Evolutionary conservation across 1,140 invertebrate species (phyloP).

Genomic region (Drosophila ercepeae): DNA sequence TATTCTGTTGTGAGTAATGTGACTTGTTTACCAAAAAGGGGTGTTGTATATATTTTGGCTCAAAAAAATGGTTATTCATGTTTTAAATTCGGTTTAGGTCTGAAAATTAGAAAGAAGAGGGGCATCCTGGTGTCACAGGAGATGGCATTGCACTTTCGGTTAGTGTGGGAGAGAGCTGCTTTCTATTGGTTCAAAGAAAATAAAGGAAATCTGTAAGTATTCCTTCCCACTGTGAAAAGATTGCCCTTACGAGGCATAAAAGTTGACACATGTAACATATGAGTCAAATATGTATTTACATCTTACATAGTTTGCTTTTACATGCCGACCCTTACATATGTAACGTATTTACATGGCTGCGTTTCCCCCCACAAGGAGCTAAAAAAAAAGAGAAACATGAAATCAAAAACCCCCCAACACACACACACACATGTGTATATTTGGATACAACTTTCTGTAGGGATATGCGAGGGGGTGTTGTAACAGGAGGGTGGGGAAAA

Average conservation of each 20-base stretch:
- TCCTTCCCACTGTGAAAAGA: conserved; percentile 73
- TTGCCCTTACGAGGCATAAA: conserved; percentile 72
- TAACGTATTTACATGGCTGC: neutral
- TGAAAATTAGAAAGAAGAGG: neutral
- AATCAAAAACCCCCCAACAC: conserved; percentile 43
- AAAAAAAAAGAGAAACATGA: conserved; percentile 56
- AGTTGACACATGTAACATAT: conserved; percentile 62
- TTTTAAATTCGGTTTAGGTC: no score
- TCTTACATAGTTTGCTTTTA: conserved; percentile 1
- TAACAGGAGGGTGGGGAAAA: conserved; percentile 7
- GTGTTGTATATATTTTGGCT: neutral
- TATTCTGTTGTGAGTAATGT: conserved; percentile 15
- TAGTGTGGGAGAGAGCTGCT: no score
- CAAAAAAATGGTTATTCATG: neutral
- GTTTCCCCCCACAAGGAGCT: conserved; percentile 59
- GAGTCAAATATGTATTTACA: conserved; percentile 10
- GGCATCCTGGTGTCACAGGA: neutral
- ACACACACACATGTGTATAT: conserved; percentile 26
- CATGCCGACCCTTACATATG: conserved; percentile 8
- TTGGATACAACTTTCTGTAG: conserved; percentile 20
- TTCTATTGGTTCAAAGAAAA: conserved; percentile 49
- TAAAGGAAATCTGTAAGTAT: conserved; percentile 70
- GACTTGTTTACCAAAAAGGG: neutral
- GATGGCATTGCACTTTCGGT: conserved; percentile 7
- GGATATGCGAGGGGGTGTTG: neutral